These are phyloP conservation scores for Epinephelus lanceolatus DNA, from an alignment of 2,113 vertebrate species.

Conservation along the genomic window DNA sequence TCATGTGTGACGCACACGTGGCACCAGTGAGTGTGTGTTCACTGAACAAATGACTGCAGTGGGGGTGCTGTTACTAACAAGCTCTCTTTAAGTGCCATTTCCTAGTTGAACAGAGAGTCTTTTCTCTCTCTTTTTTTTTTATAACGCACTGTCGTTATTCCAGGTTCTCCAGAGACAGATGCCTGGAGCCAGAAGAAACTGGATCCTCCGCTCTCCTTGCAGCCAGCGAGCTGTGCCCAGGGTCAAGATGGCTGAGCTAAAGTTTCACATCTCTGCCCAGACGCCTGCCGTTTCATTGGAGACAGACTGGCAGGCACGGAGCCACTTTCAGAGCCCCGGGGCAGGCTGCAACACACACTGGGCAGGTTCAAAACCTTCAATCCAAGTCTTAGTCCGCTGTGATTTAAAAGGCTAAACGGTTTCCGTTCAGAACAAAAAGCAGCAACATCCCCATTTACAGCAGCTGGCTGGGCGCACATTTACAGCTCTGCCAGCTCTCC, in stretches of 20 bases:
- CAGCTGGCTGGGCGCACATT: conserved; percentile 32
- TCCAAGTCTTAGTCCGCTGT: conserved; percentile 22
- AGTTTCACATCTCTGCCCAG: conserved; percentile 56
- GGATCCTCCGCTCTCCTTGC: conserved; percentile 44
- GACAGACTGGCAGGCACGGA: conserved; percentile 66
- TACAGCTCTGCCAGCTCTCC: conserved; percentile 27
- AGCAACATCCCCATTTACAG: conserved; percentile 24
- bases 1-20: not conserved
- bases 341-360: conserved; percentile 39
- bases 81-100: conserved; percentile 58
- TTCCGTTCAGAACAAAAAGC: not conserved
- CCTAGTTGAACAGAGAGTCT: conserved; percentile 38
- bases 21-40: conserved; percentile 13
- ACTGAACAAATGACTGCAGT: conserved; percentile 50
- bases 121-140: conserved; percentile 3
- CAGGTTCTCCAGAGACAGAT: conserved; percentile 55
- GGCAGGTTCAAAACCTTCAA: conserved; percentile 24
- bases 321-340: conserved; percentile 30
- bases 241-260: conserved; percentile 30
- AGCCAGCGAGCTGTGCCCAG: conserved; percentile 31
- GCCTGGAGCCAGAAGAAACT: conserved; percentile 66
- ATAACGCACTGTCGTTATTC: conserved; percentile 29
- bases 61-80: conserved; percentile 32
- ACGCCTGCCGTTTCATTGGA: conserved; percentile 42
- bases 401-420: conserved; percentile 19